phyloP scores from a whole-genome alignment of 1,140 invertebrate species.

The Drosophila nebulosa region DNA sequence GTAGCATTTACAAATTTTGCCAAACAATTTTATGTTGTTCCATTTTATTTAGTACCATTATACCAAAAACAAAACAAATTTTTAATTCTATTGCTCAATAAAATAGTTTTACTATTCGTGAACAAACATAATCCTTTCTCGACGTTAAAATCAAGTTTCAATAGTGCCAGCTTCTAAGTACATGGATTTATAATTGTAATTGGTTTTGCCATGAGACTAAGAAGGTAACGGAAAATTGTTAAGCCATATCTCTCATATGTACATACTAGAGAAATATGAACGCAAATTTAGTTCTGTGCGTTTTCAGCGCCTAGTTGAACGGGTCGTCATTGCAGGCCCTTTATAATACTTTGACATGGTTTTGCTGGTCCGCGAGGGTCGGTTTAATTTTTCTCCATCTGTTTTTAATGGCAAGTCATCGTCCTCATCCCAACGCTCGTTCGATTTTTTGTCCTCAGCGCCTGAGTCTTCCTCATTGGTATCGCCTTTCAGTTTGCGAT shows the following conservation, averaged over 20 bases:
- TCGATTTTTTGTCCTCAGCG: constrained; percentile 42
- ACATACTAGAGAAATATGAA: constrained; percentile 10
- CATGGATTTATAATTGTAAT: background rate
- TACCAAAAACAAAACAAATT: background rate
- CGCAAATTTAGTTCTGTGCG: background rate
- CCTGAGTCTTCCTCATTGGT: constrained; percentile 37
- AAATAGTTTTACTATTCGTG: constrained; percentile 51
- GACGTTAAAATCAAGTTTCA: background rate
- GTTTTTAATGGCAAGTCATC: constrained; percentile 62
- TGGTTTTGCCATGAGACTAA: background rate
- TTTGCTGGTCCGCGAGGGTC: constrained; percentile 67
- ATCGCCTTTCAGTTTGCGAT: constrained; percentile 51
- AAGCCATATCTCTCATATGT: constrained; percentile 29
- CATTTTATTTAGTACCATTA: background rate
- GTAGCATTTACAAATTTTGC: background rate
- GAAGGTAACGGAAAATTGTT: background rate
- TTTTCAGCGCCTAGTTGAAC: constrained; percentile 51
- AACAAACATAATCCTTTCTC: background rate
- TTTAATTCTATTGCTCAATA: background rate
- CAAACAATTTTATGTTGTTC: background rate
- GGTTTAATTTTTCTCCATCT: constrained; percentile 49
- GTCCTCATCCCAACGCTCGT: constrained; percentile 59
- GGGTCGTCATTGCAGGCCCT: constrained; percentile 64
- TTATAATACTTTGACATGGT: constrained; percentile 78
- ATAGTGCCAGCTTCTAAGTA: background rate